Percentiles rank a stretch among this genome's conserved stretches.
Conservation (phyloP, 2,797 vertebrate genomes). For the Crax fasciolata region DNA sequence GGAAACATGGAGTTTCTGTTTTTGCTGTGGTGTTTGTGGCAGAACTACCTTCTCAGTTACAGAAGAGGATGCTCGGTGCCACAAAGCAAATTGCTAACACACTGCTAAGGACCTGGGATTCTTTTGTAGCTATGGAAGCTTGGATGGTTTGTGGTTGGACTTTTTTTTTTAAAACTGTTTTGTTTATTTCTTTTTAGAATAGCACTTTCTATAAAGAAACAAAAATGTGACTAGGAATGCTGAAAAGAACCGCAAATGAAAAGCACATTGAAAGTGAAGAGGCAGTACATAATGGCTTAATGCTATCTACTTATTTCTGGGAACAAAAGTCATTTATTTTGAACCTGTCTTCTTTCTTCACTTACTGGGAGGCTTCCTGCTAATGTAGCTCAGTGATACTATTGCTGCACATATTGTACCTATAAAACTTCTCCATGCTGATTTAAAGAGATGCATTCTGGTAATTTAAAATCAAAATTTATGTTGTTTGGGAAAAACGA, state of each 20-base stretch:
- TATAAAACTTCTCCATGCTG: conserved; percentile 21
- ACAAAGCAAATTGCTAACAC: background rate
- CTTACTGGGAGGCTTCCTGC: conserved; percentile 29
- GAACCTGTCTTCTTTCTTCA: conserved; percentile 41
- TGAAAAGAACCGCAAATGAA: background rate
- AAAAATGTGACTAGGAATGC: background rate
- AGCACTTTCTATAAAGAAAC: background rate
- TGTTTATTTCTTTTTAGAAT: background rate
- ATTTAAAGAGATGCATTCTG: background rate
- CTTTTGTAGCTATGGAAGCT: background rate
- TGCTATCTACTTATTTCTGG: conserved; percentile 27
- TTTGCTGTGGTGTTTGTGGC: background rate
- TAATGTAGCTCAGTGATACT: conserved; percentile 42
- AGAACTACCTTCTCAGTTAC: background rate
- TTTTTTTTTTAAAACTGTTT: background rate
- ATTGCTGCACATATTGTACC: conserved; percentile 42
- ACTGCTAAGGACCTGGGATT: background rate
- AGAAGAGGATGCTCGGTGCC: background rate
- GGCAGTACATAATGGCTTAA: conserved; percentile 6
- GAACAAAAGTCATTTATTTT: conserved; percentile 53
- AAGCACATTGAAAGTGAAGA: background rate
- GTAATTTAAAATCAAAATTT: conserved; percentile 58
- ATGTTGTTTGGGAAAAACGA: background rate
- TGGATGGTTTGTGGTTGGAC: background rate
- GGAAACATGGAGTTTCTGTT: background rate